Evolutionary conservation across 2,797 vertebrate species (phyloP).

Genomic region (Leptatherina wallacei): DNA sequence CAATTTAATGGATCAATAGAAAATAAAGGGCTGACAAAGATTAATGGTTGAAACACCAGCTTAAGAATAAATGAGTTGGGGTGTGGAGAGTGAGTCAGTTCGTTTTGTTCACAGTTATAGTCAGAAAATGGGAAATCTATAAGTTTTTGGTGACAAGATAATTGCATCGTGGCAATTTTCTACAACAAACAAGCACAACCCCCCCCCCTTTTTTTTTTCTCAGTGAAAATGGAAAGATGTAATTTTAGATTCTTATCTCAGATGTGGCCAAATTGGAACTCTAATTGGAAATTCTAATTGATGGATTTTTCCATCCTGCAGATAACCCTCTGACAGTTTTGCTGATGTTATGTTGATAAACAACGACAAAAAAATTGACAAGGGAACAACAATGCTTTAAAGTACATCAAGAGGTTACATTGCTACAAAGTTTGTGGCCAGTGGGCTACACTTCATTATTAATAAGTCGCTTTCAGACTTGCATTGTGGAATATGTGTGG

Average conservation of each 20-base stretch:
- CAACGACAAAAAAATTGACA: slow-evolving; percentile 56
- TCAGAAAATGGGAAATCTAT: slow-evolving; percentile 57
- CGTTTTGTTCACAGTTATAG: slow-evolving; percentile 32
- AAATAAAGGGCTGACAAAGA: slow-evolving; percentile 68
- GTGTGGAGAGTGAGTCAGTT: neutral
- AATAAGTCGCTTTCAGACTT: slow-evolving; percentile 13
- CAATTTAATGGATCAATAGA: slow-evolving; percentile 63
- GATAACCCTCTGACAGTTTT: slow-evolving; percentile 67
- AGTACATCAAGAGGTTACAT: slow-evolving; percentile 25
- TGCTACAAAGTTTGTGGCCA: slow-evolving; percentile 22
- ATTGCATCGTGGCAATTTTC: slow-evolving; percentile 65
- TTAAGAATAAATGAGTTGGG: slow-evolving; percentile 61
- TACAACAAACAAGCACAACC: slow-evolving; percentile 29
- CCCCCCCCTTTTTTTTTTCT: slow-evolving; percentile 47
- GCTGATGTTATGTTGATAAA: slow-evolving; percentile 67
- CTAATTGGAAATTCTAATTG: slow-evolving; percentile 66
- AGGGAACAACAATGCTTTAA: slow-evolving; percentile 25
- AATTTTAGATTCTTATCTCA: slow-evolving; percentile 76
- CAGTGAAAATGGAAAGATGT: slow-evolving; percentile 60
- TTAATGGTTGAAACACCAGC: slow-evolving; percentile 49
- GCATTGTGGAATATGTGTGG: too few species aligned
- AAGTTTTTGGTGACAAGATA: slow-evolving; percentile 68
- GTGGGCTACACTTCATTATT: slow-evolving; percentile 15
- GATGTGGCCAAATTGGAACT: slow-evolving; percentile 37
- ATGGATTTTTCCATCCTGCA: slow-evolving; percentile 37